phyloP scores from a whole-genome alignment of 1,140 invertebrate genomes.

The Parapsyche elsis region DNA sequence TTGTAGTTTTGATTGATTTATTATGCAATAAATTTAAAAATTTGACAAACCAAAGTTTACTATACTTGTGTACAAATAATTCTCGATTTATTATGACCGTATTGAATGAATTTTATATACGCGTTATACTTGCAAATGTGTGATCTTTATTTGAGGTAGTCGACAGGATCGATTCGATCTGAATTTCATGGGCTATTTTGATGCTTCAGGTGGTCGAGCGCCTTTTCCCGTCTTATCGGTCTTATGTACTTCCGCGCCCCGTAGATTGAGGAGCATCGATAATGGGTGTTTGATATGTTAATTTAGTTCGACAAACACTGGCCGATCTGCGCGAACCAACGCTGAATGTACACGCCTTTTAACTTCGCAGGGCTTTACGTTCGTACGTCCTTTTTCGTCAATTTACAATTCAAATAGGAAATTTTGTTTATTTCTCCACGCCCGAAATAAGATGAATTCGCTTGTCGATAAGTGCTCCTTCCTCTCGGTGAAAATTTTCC shows the following conservation, averaged over 20 bases:
- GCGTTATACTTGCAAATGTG: too few relatives aligned
- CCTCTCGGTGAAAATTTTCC: neutral
- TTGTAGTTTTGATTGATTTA: too few relatives aligned
- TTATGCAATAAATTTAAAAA: too few relatives aligned
- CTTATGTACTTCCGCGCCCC: neutral
- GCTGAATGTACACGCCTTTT: conserved; percentile 8
- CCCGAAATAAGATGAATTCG: neutral
- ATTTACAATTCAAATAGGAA: conserved; percentile 43
- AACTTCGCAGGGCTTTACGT: neutral
- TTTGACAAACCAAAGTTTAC: too few relatives aligned
- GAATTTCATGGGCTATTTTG: conserved; percentile 6
- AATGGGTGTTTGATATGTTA: conserved; percentile 49
- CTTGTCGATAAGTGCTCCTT: neutral
- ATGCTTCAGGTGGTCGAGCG: conserved; percentile 20
- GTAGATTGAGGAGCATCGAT: neutral
- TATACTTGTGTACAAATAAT: too few relatives aligned
- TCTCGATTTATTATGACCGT: too few relatives aligned
- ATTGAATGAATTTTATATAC: too few relatives aligned
- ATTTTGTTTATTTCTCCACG: conserved; percentile 14
- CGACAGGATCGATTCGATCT: neutral
- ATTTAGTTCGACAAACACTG: conserved; percentile 30
- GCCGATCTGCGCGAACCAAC: neutral
- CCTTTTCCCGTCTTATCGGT: neutral
- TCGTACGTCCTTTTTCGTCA: neutral
- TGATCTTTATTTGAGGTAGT: too few relatives aligned